Evolutionary conservation across 1,140 invertebrate species (phyloP), one percentile per base, ranked within the genome.

Genomic region (Neodiprion lecontei): DNA sequence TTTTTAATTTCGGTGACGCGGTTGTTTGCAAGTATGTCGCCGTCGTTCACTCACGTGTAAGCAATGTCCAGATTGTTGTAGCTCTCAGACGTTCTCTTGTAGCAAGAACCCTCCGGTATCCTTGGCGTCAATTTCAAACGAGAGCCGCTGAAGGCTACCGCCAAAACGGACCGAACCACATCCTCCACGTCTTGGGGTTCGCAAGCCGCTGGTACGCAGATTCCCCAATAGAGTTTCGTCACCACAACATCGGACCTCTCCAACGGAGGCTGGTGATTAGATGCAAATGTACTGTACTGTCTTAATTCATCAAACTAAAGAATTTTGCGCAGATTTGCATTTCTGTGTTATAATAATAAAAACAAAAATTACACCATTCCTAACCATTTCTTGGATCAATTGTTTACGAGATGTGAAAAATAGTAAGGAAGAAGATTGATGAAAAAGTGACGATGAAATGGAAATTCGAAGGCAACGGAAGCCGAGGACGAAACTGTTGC

Each of bases 141-240:
- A 1, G 87, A 86, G 49, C 87, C 87, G 72, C 88, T 87, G 49
- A 89, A 89, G 0, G 87, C 86, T 73, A 85, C 84, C 0, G 84
- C 80, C 7, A 93, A 80, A n/a, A 92, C 86, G 48, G 84, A 84
- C 47, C 86, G 79, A 2, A 92, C 83, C 73, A 92, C 89, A 1
- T 82, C 73, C 17, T 88, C 81, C 12, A 92, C 86, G n/a, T 92
- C 89, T 1, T 82, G 73, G 1, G 88, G 82, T 14, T 84, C 83
- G 77, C 92, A 93, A 2, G 89, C 85, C 23, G 88, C 88, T 0
- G 92, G 92, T 12, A 92, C 86, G 76, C 92, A 93, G 1, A 92
- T 88, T 23, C 90, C 92, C 91, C 91, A 93, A 71, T 91, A 89
- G 0, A 93, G 79, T 14, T 88, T 87, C 65, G 88, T 90, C 53